Base-by-base conservation (phyloP, 2,888 invertebrate species). In the Galeopsomyia nigrocyanea region DNA sequence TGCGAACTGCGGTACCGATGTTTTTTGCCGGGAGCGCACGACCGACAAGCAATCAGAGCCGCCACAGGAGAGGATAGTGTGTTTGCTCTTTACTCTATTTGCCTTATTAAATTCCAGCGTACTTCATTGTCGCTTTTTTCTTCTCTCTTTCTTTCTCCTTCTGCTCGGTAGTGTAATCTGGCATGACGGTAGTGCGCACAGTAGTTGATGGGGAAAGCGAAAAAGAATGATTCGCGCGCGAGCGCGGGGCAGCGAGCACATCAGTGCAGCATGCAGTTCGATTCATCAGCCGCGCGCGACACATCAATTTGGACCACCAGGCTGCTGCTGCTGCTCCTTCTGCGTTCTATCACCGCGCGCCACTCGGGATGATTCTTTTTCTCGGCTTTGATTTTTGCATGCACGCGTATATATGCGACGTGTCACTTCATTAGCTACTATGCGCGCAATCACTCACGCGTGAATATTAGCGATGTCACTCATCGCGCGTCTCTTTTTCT, bases 101-200 rank as follows among this genome's bases (percentile, higher is more conserved):
- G 67, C 46, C 67, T 68, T 68, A 68, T 68, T 68, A 68, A 60
- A 39, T n/a, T n/a, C n/a, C n/a, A n/a, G n/a, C n/a, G n/a, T 39
- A 26, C 39, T 26, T n/a, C 50, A 7, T 39, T 10, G 39, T 39
- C 7, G 7, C 7, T 39, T 10, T 7, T 3, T 39, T 39, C 13
- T 39, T 3, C 13, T 39, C n/a, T n/a, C n/a, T n/a, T n/a, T n/a
- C n/a, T n/a, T n/a, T n/a, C n/a, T n/a, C n/a, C n/a, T n/a, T n/a
- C n/a, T n/a, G n/a, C n/a, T 39, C 39, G 39, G 39, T 26, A 26
- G 39, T 39, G 13, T 10, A 39, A 39, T 39, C 39, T 39, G 7
- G 39, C 39, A 10, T 10, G 39, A 39, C 39, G 39, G 1, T 22
- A 5, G n/a, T n/a, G 16, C 21, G 3, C 39, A n/a, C 26, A 3